Conservation (phyloP, 2,113 vertebrate genomes). For the Albula glossodonta region DNA sequence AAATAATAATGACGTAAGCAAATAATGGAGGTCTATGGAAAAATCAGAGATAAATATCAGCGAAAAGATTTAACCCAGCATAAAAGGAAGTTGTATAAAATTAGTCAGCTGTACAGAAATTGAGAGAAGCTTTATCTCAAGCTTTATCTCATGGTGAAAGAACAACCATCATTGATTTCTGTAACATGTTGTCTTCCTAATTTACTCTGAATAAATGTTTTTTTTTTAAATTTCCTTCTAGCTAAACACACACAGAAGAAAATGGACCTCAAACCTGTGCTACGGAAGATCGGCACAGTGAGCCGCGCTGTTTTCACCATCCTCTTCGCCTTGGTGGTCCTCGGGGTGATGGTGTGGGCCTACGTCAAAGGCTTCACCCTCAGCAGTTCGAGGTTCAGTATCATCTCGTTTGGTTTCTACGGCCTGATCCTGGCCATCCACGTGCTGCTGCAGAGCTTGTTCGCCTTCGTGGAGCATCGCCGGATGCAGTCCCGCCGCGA, state of each 20-base stretch:
- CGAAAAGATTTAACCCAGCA: background rate
- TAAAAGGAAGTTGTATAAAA: background rate
- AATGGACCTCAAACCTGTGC: constrained; percentile 67
- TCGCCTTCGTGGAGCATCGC: constrained; percentile 81
- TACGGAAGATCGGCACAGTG: constrained; percentile 49
- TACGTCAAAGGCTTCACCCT: constrained; percentile 76
- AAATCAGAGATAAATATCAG: too few relatives aligned
- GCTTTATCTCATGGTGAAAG: background rate
- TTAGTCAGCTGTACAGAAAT: background rate
- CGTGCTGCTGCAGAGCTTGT: constrained; percentile 81
- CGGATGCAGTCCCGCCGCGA: constrained; percentile 51
- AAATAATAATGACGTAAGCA: background rate
- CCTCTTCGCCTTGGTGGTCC: constrained; percentile 76
- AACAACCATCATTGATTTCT: background rate
- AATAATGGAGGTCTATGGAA: too few relatives aligned
- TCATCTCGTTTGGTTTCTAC: constrained; percentile 87
- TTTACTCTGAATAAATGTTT: background rate
- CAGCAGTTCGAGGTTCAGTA: constrained; percentile 65
- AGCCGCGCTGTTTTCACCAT: constrained; percentile 69
- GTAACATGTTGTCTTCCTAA: background rate
- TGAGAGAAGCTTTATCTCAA: background rate
- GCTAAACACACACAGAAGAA: constrained; percentile 19
- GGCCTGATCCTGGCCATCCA: constrained; percentile 80
- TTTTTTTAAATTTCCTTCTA: background rate
- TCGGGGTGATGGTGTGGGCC: constrained; percentile 78